Conservation (phyloP, 2,888 invertebrate species). For the Urechis unicinctus region DNA sequence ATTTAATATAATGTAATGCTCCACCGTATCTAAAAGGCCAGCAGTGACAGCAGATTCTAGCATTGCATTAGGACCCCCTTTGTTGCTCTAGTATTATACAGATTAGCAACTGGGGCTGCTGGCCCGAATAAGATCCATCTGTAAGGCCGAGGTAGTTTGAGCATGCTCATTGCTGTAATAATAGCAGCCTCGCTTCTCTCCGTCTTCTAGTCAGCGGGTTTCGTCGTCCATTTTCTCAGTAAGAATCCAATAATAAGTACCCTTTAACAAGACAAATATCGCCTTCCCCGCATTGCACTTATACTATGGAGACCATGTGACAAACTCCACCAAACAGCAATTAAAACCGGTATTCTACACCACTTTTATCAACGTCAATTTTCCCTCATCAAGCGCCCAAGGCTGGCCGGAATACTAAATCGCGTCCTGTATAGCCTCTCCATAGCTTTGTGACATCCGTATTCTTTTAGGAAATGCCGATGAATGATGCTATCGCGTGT, state of each 20-base stretch:
- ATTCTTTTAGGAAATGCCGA: too few relatives aligned
- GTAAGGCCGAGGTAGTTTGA: too few relatives aligned
- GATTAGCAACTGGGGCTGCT: constrained; percentile 31
- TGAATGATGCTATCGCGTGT: too few relatives aligned
- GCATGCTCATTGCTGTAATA: constrained; percentile 48
- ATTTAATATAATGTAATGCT: constrained; percentile 42
- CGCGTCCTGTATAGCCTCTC: too few relatives aligned
- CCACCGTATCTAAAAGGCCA: constrained; percentile 30
- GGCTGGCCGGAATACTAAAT: too few relatives aligned
- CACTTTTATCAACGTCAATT: too few relatives aligned
- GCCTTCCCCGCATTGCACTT: constrained; percentile 29
- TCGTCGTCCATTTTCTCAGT: too few relatives aligned
- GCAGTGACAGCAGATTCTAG: constrained; percentile 28
- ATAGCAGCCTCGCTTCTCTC: constrained; percentile 48
- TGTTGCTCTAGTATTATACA: constrained; percentile 42
- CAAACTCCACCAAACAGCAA: too few relatives aligned
- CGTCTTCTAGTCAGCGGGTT: constrained; percentile 50
- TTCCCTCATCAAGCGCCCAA: too few relatives aligned
- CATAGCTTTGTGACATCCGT: too few relatives aligned
- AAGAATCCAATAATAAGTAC: constrained; percentile 37
- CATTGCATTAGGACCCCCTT: constrained; percentile 24
- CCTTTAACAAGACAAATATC: constrained; percentile 33
- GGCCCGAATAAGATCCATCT: constrained; percentile 42
- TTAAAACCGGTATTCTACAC: too few relatives aligned
- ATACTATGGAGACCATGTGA: too few relatives aligned